Percentiles rank a stretch among this genome's conserved stretches.
Conservation (phyloP, 2,797 vertebrate genomes). For the Molossus alvarezi region DNA sequence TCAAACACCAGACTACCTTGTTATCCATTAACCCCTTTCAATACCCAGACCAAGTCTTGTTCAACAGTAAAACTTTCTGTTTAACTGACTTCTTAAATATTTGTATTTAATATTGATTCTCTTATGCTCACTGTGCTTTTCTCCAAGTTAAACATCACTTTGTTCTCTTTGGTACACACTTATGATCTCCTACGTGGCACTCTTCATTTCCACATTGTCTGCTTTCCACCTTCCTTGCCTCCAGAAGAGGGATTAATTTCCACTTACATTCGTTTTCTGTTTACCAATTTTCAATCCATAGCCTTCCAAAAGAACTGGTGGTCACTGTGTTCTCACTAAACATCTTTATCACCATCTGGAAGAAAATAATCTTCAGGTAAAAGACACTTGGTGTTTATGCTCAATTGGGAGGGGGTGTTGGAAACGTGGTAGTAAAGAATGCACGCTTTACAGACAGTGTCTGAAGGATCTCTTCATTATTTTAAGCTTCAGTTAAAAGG, state of each 20-base stretch:
- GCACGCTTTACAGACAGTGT: neutral
- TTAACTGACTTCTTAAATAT: conserved; percentile 48
- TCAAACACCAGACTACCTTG: conserved; percentile 10
- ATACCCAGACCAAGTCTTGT: neutral
- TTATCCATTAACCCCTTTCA: neutral
- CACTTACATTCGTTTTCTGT: neutral
- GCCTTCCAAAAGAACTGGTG: conserved; percentile 27
- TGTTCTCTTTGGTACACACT: neutral
- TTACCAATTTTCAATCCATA: neutral
- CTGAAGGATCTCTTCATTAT: neutral
- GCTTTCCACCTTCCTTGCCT: neutral
- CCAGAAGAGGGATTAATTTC: neutral
- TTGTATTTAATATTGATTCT: conserved; percentile 48
- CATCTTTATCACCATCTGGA: conserved; percentile 38
- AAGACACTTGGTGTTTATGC: conserved; percentile 7
- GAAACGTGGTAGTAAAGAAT: neutral
- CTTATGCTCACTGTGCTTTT: neutral
- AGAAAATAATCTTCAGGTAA: conserved; percentile 40
- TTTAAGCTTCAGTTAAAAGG: conserved; percentile 12
- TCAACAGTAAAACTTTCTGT: conserved; percentile 24
- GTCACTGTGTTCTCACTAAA: conserved; percentile 26
- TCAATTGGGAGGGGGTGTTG: neutral
- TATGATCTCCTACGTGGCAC: neutral
- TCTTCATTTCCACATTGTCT: conserved; percentile 41
- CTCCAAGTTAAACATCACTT: conserved; percentile 26